Base-by-base conservation (phyloP, 2,113 vertebrate species). In the Dipodomys spectabilis region DNA sequence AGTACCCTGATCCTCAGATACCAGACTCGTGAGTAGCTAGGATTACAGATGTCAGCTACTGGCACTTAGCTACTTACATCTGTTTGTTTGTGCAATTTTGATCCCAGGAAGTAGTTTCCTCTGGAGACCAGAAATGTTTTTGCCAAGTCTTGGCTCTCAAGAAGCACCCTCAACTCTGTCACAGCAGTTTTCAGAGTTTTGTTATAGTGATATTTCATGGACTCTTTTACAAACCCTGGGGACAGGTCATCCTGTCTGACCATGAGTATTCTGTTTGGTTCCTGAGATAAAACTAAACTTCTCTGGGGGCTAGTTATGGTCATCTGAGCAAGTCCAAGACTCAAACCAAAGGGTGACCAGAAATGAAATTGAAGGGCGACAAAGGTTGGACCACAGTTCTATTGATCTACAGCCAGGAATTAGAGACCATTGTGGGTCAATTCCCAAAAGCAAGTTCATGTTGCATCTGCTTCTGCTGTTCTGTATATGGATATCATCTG, bases 11-110 rank as follows among this genome's bases (percentile, higher is more conserved):
- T 49, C 49, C 49, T 49, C 8, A 12, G 49, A 49, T 49, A 9
- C 12, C 49, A 49, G 49, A 9, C 49, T 49, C 49, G 1, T 12
- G 9, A 49, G 49, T 49, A 49, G 49, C 49, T 49, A 49, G 49
- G 49, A 49, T 49, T 49, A 49, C 49, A 49, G 49, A 10, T 49
- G 49, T 12, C 49, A 49, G 49, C 49, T 9, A 49, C 49, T 12
- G 12, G 49, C 49, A 49, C 49, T 49, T 49, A 49, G 49, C 49
- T 49, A 12, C n/a, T 72, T 67, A 1, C 11, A 27, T 77, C 67
- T 84, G 28, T 77, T 60, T 89, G 25, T 89, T 60, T 89, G 25
- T 89, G 23, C 74, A 84, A 45, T 25, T 86, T 64, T 85, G 68
- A 77, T 12, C 32, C 78, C 49, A 75, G 73, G 44, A 67, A 78